Evolutionary conservation across 2,113 vertebrate species (phyloP).

Genomic region (Conger conger): DNA sequence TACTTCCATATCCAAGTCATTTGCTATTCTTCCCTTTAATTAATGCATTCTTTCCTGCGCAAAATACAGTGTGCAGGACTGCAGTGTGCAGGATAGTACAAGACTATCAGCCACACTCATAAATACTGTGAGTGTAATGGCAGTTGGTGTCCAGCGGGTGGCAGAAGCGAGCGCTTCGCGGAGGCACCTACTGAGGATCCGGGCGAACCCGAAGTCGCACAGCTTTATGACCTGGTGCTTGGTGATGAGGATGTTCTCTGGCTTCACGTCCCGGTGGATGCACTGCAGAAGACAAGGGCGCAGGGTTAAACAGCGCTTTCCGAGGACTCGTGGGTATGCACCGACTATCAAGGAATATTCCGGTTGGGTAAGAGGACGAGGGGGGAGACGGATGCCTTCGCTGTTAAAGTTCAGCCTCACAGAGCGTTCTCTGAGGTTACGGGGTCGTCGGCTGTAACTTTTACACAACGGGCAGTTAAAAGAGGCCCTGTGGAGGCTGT

Average conservation of each 20-base stretch:
- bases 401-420: not conserved
- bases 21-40: not conserved
- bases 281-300: constrained; percentile 67
- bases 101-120: no score
- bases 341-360: not conserved
- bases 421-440: constrained; percentile 8
- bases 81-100: no score
- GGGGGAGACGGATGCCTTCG: not conserved
- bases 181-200: constrained; percentile 85
- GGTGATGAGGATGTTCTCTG: constrained; percentile 94
- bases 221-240: constrained; percentile 94
- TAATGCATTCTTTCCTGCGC: not conserved
- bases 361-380: not conserved
- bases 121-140: not conserved
- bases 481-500: constrained; percentile 33
- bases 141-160: constrained; percentile 30
- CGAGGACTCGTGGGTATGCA: not conserved
- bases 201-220: constrained; percentile 95
- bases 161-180: not conserved
- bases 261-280: constrained; percentile 94
- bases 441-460: not conserved
- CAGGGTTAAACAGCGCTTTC: not conserved
- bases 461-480: constrained; percentile 19
- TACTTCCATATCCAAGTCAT: not conserved
- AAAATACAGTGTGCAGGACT: not conserved